Evolutionary conservation across 1,140 invertebrate species (phyloP).

Genomic region (Stegodyphus dumicola): DNA sequence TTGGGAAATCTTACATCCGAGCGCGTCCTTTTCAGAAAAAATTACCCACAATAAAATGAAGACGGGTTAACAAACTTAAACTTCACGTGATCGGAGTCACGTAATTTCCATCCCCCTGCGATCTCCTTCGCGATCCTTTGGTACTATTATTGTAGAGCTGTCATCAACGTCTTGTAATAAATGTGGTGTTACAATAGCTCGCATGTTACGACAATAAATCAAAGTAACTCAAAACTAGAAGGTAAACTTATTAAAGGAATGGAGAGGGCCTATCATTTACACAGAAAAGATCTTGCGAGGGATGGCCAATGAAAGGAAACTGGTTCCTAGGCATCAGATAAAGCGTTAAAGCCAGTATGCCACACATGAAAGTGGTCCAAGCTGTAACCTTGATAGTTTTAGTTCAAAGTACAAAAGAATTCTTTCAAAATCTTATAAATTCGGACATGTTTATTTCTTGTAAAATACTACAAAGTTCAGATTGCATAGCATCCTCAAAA

Average conservation of each 20-base stretch:
- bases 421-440: no score
- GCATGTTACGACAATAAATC: constrained; percentile 55
- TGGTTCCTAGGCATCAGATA: not conserved
- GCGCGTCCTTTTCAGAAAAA: constrained; percentile 36
- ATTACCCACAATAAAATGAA: constrained; percentile 24
- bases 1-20: not conserved
- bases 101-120: constrained; percentile 6
- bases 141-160: constrained; percentile 44
- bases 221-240: constrained; percentile 28
- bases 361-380: constrained; percentile 15
- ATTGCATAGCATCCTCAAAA: no score
- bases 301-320: not conserved
- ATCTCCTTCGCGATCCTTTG: not conserved
- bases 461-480: no score
- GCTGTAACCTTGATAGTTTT: no score
- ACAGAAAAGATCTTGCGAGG: not conserved
- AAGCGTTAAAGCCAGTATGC: constrained; percentile 3
- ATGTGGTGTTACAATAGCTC: constrained; percentile 51
- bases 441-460: no score
- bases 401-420: no score
- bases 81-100: constrained; percentile 47
- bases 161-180: constrained; percentile 53
- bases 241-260: constrained; percentile 48
- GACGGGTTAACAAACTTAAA: constrained; percentile 47
- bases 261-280: not conserved